phyloP scores from a whole-genome alignment of 2,113 vertebrate species.

The Corapipo altera region DNA sequence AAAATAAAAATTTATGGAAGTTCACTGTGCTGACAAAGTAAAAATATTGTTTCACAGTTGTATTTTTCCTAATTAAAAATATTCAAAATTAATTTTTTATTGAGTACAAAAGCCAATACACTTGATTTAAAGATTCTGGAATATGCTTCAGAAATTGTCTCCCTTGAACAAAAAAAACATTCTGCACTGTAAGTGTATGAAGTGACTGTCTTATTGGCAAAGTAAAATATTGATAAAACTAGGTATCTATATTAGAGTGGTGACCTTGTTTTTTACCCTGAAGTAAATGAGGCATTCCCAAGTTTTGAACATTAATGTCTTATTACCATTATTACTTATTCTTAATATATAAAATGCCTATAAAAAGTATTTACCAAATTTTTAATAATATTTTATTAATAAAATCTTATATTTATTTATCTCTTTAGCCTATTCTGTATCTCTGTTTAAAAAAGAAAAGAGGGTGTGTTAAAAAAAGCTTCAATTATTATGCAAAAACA shows the following conservation, averaged over 20 bases:
- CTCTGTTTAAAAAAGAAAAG: background rate
- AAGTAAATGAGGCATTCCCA: background rate
- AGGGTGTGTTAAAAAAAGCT: background rate
- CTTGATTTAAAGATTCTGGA: background rate
- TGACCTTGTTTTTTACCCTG: background rate
- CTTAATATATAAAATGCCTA: background rate
- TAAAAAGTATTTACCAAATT: background rate
- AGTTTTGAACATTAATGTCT: background rate
- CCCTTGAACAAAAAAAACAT: fast-evolving
- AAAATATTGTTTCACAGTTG: background rate
- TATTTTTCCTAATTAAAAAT: background rate
- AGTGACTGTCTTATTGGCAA: background rate
- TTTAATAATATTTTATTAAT: background rate
- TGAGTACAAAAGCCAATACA: background rate
- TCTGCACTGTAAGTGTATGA: background rate
- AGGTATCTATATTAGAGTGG: background rate
- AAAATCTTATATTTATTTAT: background rate
- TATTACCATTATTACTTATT: background rate
- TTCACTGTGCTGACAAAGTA: background rate
- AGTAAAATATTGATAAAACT: background rate
- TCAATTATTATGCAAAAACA: slow-evolving; percentile 57
- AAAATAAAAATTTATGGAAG: background rate
- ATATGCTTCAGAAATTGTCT: background rate
- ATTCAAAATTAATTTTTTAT: background rate
- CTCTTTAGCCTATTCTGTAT: background rate